Percentiles rank a stretch among this genome's conserved stretches.
Evolutionary conservation across 1,140 invertebrate species (phyloP).

Genomic region (Macrosteles quadrilineatus): DNA sequence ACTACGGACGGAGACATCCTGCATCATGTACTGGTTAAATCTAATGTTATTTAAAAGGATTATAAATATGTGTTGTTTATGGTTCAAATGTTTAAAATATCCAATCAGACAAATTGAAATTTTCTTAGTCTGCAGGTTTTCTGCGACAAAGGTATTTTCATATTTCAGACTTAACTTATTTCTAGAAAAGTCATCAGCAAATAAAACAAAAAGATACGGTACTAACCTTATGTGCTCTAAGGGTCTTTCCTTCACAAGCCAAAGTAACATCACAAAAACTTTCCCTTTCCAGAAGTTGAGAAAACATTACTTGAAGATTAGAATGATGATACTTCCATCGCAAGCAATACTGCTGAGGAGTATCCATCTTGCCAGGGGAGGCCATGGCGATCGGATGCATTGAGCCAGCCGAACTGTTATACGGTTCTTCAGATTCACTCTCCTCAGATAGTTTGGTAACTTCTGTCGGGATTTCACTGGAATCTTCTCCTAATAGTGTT

Average conservation of each 20-base stretch:
- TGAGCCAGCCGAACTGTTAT: background rate
- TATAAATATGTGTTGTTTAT: too few relatives aligned
- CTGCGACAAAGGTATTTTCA: too few relatives aligned
- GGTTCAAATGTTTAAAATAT: too few relatives aligned
- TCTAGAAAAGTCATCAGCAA: too few relatives aligned
- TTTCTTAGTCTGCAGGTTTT: too few relatives aligned
- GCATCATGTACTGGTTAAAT: too few relatives aligned
- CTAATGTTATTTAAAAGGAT: too few relatives aligned
- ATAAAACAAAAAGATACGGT: conserved; percentile 28
- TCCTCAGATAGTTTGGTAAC: background rate
- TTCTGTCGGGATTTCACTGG: background rate
- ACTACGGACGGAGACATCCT: too few relatives aligned
- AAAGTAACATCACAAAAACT: conserved; percentile 89
- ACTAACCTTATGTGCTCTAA: conserved; percentile 84
- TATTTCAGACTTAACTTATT: too few relatives aligned
- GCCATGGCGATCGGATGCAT: conserved; percentile 30
- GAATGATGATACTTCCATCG: conserved; percentile 91
- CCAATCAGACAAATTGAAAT: too few relatives aligned
- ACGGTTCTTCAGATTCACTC: conserved; percentile 18
- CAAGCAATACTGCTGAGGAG: conserved; percentile 79
- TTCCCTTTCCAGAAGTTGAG: conserved; percentile 80
- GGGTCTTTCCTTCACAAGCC: conserved; percentile 84
- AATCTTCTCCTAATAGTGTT: background rate
- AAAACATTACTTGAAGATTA: conserved; percentile 84
- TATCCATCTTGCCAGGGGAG: conserved; percentile 32